Conservation (phyloP, 2,888 invertebrate species). For the Harpagoxenus sublaevis region DNA sequence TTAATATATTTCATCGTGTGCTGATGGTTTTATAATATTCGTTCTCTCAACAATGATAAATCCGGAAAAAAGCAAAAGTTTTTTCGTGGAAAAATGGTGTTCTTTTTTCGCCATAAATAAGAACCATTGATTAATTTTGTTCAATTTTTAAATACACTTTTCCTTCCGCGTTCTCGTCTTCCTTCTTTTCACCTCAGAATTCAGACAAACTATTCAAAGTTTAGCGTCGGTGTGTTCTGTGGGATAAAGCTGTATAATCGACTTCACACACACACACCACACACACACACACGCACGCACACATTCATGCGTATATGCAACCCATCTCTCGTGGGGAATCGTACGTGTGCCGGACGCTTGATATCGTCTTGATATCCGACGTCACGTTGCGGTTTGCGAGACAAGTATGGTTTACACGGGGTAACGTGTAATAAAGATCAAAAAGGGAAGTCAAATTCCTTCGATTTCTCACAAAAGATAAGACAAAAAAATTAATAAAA, state of each 20-base stretch:
- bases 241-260: constrained; percentile 8
- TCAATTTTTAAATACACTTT: constrained; percentile 55
- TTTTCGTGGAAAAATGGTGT: constrained; percentile 31
- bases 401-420: constrained; percentile 14
- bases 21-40: not conserved
- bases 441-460: not conserved
- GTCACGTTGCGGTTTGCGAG: constrained; percentile 34
- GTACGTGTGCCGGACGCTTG: constrained; percentile 37
- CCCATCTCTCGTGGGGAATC: constrained; percentile 37
- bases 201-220: constrained; percentile 28
- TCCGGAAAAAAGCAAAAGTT: not conserved
- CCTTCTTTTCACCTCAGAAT: not conserved
- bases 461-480: constrained; percentile 11
- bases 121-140: constrained; percentile 56
- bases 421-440: not conserved
- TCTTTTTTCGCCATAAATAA: constrained; percentile 54
- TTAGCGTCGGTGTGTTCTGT: constrained; percentile 14
- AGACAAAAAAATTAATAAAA: constrained; percentile 19
- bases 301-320: constrained; percentile 4
- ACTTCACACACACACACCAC: constrained; percentile 7
- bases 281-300: not conserved
- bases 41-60: not conserved
- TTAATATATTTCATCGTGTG: constrained; percentile 1
- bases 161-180: not conserved
- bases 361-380: constrained; percentile 31